Base-by-base conservation (phyloP, 2,888 invertebrate species). In the Philereme vetulata region DNA sequence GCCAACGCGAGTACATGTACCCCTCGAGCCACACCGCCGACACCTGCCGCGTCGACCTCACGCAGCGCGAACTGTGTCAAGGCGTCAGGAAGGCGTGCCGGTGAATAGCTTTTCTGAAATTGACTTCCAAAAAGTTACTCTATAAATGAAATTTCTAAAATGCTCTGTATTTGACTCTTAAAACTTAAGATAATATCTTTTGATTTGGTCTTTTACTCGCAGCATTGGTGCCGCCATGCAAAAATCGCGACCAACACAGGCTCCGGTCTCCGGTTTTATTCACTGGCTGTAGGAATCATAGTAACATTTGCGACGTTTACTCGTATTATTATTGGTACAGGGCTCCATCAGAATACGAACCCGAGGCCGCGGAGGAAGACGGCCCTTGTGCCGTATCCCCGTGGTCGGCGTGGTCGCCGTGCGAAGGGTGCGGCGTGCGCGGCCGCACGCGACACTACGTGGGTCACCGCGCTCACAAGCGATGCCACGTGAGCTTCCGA, bases 401-500 rank as follows among this genome's bases (percentile, higher is more conserved):
- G 11, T 97, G 97, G 97, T 94, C 95, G 1, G 93, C 93, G 40
- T 97, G 96, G 96, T 95, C 96, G 0, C 93, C 95, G 34, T 97
- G 97, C 81, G 85, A 81, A 62, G 95, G 95, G 4, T 95, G 94
- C 40, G 94, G 97, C 0, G 93, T 94, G n/a, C 94, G 95, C 64
- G 95, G 95, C 0, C 93, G 96, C 57, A 93, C 94, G 7, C 90
- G 97, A 0, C 93, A 94, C 70, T 96, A 95, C 82, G 81, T 94
- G 44, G 93, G 84, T 54, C 90, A 93, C 62, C 93, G 93, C 50
- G 95, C 95, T 0, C 93, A 90, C 62, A 95, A 95, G 75, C 93
- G 93, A 54, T 96, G 95, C 74, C 93, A 93, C 78, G 78, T 90
- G 40, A 86, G 90, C 3, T 87, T 74, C 74, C 82, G 88, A 4